These are phyloP conservation scores for Acholoe squamosa DNA, from an alignment of 2,888 invertebrate genomes.

Conservation along the genomic window DNA sequence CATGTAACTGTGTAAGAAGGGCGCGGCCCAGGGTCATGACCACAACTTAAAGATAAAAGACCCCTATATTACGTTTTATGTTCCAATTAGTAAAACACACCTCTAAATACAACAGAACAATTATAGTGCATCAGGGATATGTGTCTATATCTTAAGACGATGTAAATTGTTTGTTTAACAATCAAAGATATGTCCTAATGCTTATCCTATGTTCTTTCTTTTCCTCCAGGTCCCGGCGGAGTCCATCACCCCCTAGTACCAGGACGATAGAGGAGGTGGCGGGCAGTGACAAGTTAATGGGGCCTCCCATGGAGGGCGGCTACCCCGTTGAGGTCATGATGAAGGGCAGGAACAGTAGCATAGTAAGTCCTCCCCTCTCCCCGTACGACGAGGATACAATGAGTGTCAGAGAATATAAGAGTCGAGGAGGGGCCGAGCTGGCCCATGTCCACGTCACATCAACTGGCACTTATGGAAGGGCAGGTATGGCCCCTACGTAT, in stretches of 20 bases:
- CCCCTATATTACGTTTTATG: no score
- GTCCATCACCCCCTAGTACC: constrained; percentile 49
- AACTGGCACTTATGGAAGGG: constrained; percentile 14
- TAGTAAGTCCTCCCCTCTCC: background rate
- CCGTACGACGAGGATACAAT: constrained; percentile 44
- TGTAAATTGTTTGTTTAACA: no score
- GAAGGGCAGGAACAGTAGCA: background rate
- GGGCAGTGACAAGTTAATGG: constrained; percentile 56
- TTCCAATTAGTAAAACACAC: no score
- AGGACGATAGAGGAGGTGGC: constrained; percentile 55
- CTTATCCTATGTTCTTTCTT: background rate
- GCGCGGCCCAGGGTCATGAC: no score
- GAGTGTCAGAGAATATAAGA: constrained; percentile 41
- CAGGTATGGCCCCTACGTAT: background rate
- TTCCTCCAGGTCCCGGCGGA: constrained; percentile 38
- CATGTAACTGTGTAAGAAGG: no score
- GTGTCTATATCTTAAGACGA: no score
- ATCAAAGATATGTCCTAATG: background rate
- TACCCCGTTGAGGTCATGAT: constrained; percentile 27
- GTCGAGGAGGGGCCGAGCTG: background rate
- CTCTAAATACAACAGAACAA: no score
- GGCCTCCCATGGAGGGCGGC: background rate
- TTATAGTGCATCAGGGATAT: no score
- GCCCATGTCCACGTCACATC: constrained; percentile 30
- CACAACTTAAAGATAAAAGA: no score